Evolutionary conservation across 2,113 vertebrate genomes (phyloP), one percentile per base, ranked within the genome.

Genomic region (Psammodynastes pulverulentus): DNA sequence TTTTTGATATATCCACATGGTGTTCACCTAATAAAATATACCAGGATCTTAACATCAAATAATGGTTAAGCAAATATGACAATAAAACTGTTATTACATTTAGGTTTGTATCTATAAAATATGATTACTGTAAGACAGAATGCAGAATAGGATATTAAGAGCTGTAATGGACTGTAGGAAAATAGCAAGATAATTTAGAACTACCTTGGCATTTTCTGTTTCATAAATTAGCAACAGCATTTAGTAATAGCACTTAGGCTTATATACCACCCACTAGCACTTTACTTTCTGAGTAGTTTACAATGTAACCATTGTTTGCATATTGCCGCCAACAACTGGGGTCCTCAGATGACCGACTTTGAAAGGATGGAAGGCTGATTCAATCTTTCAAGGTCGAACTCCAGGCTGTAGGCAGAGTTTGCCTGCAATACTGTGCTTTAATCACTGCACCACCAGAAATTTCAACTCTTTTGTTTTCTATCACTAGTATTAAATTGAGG

Each of bases 61-160:
- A 92, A 93, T 45, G 58, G 67, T 93, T 94, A 94, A 95, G 94
- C 94, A 94, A 95, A 90, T 90, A 90, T 8, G 88, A 91, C 8
- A 91, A n/a, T 94, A 84, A 95, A 95, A 93, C 52, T 4, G 29
- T 29, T 3, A 9, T 88, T 92, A 96, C 93, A 92, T 62, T 92
- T 52, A 94, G 94, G 48, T 0, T 0, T 67, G 84, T 89, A 53
- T 89, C 8, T 84, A 85, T 94, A 94, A 95, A 92, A 94, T 88
- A 1, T 1, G 0, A 72, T 92, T 56, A 43, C 34, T 94, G 51
- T 17, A 48, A 58, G 89, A 8, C 29, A 92, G 34, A 91, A 88
- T 52, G 62, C 26, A 96, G 29, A 3, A 19, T 7, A 85, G 9
- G 58, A 48, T 94, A 95, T 52, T 90, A 89, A 92, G 72, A 95